Evolutionary conservation across 2,113 vertebrate species (phyloP), one percentile per base, ranked within the genome.

Genomic region (Cheirogaleus medius): DNA sequence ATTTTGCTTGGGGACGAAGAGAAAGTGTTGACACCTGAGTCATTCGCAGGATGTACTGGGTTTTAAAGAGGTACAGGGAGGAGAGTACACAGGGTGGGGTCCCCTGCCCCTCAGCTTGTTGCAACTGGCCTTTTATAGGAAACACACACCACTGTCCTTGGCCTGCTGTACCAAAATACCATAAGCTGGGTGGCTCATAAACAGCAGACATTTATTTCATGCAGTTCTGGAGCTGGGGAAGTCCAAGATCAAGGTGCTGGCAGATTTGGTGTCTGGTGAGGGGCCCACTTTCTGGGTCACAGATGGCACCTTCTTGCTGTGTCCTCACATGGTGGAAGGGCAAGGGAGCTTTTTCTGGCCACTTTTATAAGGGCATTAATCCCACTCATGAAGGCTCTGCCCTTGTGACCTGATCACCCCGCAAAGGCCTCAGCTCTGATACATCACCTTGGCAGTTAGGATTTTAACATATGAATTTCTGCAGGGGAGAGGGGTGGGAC

Each of bases 71-170:
- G 34, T 49, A 8, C 23, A 39, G 42, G 69, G 84, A 47, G 60
- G 15, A 14, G 25, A 44, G 66, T 13, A 27, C 8, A 3, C 1
- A 32, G 76, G 47, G 39, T 18, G 21, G 27, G 13, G 52, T n/a
- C 27, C 11, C 34, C 52, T 42, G 49, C 0, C 54, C 47, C 39
- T 47, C 4, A 3, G n/a, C 58, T 25, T 10, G 13, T 21, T 0
- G 0, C n/a, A 73, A 60, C 25, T 9, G 6, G 63, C 32, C 90
- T 63, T 37, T 32, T 8, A 13, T 18, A 39, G 49, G 63, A 54
- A 88, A 29, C 25, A 8, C 7, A 0, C 8, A 1, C 23, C 17
- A 2, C 21, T 49, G 27, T 39, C 14, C n/a, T 7, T 8, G 6
- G 77, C 47, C 25, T 34, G 87, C 58, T 39, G 1, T 29, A 21